Conservation (phyloP, 2,113 vertebrate species). For the Mus spicilegus region DNA sequence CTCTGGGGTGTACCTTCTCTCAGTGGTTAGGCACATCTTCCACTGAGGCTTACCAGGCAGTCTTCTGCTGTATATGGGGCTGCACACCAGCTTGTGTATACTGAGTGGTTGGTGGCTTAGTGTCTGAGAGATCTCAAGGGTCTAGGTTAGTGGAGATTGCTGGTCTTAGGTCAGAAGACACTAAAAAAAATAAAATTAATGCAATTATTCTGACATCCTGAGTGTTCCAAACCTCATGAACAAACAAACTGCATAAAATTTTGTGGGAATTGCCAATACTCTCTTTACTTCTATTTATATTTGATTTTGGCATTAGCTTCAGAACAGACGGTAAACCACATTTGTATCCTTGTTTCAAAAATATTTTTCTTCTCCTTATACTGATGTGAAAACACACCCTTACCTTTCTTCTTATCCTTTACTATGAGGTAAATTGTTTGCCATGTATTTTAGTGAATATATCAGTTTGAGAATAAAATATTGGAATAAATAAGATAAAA, state of each 20-base stretch:
- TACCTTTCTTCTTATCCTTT: not conserved
- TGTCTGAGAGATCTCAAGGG: no score
- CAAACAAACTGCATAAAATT: not conserved
- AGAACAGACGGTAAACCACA: constrained; percentile 1
- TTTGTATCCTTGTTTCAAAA: not conserved
- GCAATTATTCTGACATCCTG: not conserved
- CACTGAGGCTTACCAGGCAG: no score
- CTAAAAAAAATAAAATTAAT: not conserved
- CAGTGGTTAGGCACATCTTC: no score
- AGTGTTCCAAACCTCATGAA: not conserved
- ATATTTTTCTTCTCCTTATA: not conserved
- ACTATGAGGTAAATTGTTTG: not conserved
- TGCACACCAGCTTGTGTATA: no score
- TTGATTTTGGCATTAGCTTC: not conserved
- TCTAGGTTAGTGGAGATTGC: no score
- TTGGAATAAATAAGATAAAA: not conserved
- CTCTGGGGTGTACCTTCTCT: no score
- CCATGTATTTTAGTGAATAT: not conserved
- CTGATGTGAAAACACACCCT: not conserved
- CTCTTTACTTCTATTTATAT: not conserved
- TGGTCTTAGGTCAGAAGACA: no score
- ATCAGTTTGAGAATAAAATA: not conserved
- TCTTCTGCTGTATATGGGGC: no score
- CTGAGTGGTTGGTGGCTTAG: no score
- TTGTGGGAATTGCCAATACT: not conserved